Conservation (phyloP, 2,797 vertebrate species). For the Mormyrus hasselquistii region DNA sequence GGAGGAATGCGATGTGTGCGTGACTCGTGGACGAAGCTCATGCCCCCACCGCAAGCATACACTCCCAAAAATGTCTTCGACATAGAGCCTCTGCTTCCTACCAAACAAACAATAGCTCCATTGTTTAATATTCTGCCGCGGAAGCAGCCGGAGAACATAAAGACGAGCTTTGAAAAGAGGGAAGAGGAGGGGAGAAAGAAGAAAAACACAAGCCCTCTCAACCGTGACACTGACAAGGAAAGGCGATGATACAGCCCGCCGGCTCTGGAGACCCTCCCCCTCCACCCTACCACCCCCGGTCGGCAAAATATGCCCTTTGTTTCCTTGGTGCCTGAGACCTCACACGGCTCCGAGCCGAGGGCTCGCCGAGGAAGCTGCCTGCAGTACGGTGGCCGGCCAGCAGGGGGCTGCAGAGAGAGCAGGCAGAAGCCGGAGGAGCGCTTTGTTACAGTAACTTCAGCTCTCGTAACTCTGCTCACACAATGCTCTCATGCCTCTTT, state of each 20-base stretch:
- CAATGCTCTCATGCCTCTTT: background rate
- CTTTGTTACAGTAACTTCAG: background rate
- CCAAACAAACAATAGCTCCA: constrained; percentile 77
- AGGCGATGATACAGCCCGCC: constrained; percentile 36
- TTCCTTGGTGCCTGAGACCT: constrained; percentile 43
- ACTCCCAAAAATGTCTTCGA: constrained; percentile 87
- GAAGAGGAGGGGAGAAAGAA: background rate
- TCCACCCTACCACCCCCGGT: constrained; percentile 7
- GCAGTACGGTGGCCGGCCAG: constrained; percentile 42
- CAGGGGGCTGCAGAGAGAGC: constrained; percentile 40
- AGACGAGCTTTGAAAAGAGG: constrained; percentile 60
- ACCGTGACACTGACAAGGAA: constrained; percentile 40
- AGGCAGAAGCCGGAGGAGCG: background rate
- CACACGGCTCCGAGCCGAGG: constrained; percentile 35
- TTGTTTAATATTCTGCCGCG: constrained; percentile 70
- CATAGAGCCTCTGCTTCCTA: constrained; percentile 69
- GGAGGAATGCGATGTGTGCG: background rate
- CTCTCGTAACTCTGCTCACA: background rate
- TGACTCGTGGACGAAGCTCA: background rate
- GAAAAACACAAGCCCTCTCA: constrained; percentile 45
- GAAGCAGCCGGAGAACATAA: constrained; percentile 68
- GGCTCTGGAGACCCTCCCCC: constrained; percentile 35
- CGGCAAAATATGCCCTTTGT: constrained; percentile 53
- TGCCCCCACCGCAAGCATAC: constrained; percentile 68
- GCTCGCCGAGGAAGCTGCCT: background rate